Base-by-base conservation (phyloP, 2,797 vertebrate genomes). In the Gymnothorax reevesii region DNA sequence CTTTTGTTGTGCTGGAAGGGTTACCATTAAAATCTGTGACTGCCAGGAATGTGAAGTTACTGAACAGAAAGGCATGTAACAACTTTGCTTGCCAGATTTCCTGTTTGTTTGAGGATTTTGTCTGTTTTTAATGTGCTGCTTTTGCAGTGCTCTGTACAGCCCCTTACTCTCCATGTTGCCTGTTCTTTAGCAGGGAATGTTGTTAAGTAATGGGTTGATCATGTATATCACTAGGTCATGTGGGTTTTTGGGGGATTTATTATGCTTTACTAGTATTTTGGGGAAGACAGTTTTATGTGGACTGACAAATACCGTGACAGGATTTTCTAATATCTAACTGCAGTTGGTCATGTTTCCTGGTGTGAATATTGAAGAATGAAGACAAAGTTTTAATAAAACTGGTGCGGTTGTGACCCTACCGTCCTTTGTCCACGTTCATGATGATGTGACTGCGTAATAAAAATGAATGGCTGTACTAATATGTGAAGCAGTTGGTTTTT, bases 361-460 rank as follows among this genome's bases (percentile, higher is more conserved):
- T 85, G 69, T 87, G 87, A 66, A 89, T 83, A 84, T 87, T 79
- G 49, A 84, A 84, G n/a, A 69, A 49, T 82, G 25, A 59, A 73
- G 4, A 27, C 33, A 88, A 88, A 84, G 80, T 91, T 90, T 92
- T 73, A 94, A 94, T 94, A 94, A 95, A 95, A 87, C 52, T 89
- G 87, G 90, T 27, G 86, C 88, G 86, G 88, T 84, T 73, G 87
- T 82, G 86, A 88, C 86, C 5, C 88, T 86, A 5, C 6, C 59
- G 42, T 62, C 22, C 25, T 69, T 57, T 80, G 73, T 83, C 22
- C 57, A 33, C 25, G 33, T 83, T 83, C 82, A 83, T 27, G n/a
- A 60, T 83, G 57, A 42, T 83, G 25, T 17, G 12, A 83, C 54
- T 54, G 9, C 55, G 77, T 80, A 80, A 54, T 12, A 55, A 55